Percentiles rank a stretch among this genome's conserved stretches.
These are phyloP conservation scores for Lycodopsis pacificus DNA, from an alignment of 2,797 vertebrate genomes.

Conservation along the genomic window DNA sequence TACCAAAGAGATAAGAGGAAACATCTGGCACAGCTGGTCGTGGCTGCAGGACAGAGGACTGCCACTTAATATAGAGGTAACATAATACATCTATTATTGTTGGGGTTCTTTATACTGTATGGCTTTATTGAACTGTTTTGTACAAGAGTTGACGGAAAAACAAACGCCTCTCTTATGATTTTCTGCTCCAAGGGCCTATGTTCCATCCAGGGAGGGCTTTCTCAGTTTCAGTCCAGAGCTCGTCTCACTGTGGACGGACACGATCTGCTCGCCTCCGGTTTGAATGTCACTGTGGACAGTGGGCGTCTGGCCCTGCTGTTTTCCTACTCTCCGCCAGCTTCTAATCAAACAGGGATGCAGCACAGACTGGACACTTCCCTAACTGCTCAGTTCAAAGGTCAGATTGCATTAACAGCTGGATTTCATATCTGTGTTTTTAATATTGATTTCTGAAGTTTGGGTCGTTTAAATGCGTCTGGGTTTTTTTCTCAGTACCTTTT, in stretches of 20 bases:
- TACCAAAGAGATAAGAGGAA: slow-evolving; percentile 75
- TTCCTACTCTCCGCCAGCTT: slow-evolving; percentile 70
- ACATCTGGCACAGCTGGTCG: slow-evolving; percentile 78
- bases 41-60: slow-evolving; percentile 78
- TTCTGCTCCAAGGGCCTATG: slow-evolving; percentile 72
- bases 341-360: slow-evolving; percentile 61
- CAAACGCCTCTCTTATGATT: not conserved
- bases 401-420: not conserved
- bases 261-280: slow-evolving; percentile 70
- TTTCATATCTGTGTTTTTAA: not conserved
- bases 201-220: slow-evolving; percentile 58
- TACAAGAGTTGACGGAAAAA: not conserved
- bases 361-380: slow-evolving; percentile 62
- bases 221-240: slow-evolving; percentile 70
- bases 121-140: not conserved
- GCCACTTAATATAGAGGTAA: slow-evolving; percentile 79
- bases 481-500: not conserved
- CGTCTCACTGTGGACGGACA: slow-evolving; percentile 72
- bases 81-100: too few species aligned
- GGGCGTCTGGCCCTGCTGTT: slow-evolving; percentile 72
- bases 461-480: too few species aligned
- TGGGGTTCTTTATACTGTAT: not conserved
- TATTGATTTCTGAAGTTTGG: not conserved
- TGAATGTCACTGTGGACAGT: slow-evolving; percentile 68
- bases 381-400: slow-evolving; percentile 80